Conservation (phyloP, 2,113 vertebrate species). For the Cebus imitator region DNA sequence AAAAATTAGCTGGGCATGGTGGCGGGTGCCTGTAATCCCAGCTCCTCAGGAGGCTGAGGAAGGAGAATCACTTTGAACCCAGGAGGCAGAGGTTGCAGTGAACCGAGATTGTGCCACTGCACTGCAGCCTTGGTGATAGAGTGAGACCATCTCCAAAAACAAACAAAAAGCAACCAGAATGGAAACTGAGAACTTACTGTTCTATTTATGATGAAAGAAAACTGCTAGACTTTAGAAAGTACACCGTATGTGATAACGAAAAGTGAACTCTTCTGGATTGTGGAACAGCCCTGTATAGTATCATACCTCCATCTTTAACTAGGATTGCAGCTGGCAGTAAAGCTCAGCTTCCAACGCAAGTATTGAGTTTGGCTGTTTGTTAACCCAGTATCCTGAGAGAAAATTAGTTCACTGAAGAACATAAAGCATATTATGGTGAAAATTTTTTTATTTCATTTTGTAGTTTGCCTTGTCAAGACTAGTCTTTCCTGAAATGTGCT, state of each 20-base stretch:
- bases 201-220: neutral
- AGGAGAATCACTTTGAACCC: too few species aligned
- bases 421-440: neutral
- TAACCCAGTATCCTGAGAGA: neutral
- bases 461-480: slow-evolving; percentile 4
- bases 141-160: too few species aligned
- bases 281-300: neutral
- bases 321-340: neutral
- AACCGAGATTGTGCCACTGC: too few species aligned
- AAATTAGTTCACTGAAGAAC: neutral
- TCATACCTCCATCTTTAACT: neutral
- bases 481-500: neutral
- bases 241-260: neutral
- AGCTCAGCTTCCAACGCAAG: neutral
- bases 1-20: too few species aligned
- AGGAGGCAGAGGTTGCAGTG: too few species aligned
- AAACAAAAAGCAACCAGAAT: neutral
- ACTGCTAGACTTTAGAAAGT: neutral
- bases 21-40: too few species aligned
- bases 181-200: neutral
- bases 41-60: too few species aligned
- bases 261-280: neutral
- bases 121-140: too few species aligned
- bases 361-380: neutral
- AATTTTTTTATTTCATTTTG: neutral